Conservation (phyloP, 2,113 vertebrate species). For the Mohoua ochrocephala region DNA sequence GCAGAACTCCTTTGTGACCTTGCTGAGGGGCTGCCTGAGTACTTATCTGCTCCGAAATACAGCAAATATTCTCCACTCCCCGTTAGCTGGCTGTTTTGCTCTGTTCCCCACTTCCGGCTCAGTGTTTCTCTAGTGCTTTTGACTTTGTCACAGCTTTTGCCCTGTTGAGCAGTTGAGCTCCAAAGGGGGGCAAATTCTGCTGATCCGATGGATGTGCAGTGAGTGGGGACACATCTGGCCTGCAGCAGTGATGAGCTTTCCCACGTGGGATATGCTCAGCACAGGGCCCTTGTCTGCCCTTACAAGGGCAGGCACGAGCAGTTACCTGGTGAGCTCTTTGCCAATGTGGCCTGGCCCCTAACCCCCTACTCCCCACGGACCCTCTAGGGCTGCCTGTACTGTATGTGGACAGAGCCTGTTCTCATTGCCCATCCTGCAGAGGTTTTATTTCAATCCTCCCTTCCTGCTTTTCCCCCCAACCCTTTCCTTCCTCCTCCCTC, state of each 20-base stretch:
- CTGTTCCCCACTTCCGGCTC: fast-evolving
- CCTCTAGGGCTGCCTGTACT: background rate
- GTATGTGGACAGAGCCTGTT: background rate
- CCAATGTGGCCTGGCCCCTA: fast-evolving
- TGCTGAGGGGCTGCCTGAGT: background rate
- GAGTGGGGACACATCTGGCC: background rate
- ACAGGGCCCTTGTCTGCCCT: background rate
- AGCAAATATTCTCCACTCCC: background rate
- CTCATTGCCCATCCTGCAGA: background rate
- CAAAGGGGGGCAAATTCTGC: background rate
- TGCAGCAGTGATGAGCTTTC: background rate
- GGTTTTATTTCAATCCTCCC: background rate
- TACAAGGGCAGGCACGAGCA: background rate
- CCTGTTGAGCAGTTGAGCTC: background rate
- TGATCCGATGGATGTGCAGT: fast-evolving
- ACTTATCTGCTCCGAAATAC: background rate
- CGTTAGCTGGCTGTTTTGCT: background rate
- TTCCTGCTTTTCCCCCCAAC: constrained; percentile 41
- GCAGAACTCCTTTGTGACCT: background rate
- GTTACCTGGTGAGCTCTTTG: background rate
- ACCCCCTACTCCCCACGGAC: background rate
- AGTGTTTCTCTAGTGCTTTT: background rate
- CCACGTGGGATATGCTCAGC: fast-evolving
- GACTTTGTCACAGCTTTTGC: background rate
- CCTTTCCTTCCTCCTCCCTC: background rate